Evolutionary conservation across 2,888 invertebrate genomes (phyloP).

Genomic region (Synanthedon formicaeformis): DNA sequence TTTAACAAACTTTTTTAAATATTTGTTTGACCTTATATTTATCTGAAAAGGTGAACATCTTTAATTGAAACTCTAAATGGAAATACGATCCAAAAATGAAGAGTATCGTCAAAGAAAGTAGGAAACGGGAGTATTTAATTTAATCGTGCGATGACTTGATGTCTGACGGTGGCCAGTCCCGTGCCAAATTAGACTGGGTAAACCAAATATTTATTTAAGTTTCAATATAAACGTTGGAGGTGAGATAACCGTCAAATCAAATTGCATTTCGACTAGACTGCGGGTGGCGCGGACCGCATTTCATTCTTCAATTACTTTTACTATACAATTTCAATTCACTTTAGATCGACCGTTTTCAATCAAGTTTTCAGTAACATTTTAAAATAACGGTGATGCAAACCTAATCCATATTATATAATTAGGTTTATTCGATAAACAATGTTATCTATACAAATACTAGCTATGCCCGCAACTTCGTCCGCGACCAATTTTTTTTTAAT

Average conservation of each 20-base stretch:
- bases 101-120: too few relatives aligned
- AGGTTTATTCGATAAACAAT: too few relatives aligned
- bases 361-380: background rate
- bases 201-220: conserved; percentile 68
- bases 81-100: too few relatives aligned
- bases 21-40: too few relatives aligned
- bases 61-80: too few relatives aligned
- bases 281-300: conserved; percentile 34
- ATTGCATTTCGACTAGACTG: conserved; percentile 56
- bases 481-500: too few relatives aligned
- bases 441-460: too few relatives aligned
- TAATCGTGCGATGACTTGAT: background rate
- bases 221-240: conserved; percentile 68
- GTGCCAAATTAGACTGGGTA: conserved; percentile 68
- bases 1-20: too few relatives aligned
- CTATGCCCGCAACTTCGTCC: too few relatives aligned
- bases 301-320: background rate
- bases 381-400: too few relatives aligned
- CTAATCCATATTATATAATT: too few relatives aligned
- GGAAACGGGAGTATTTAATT: conserved; percentile 18
- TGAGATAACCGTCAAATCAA: conserved; percentile 65
- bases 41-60: too few relatives aligned
- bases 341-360: background rate
- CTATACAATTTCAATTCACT: background rate
- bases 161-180: conserved; percentile 36